Base-by-base conservation (phyloP, 2,113 vertebrate genomes). In the Calonectris borealis region DNA sequence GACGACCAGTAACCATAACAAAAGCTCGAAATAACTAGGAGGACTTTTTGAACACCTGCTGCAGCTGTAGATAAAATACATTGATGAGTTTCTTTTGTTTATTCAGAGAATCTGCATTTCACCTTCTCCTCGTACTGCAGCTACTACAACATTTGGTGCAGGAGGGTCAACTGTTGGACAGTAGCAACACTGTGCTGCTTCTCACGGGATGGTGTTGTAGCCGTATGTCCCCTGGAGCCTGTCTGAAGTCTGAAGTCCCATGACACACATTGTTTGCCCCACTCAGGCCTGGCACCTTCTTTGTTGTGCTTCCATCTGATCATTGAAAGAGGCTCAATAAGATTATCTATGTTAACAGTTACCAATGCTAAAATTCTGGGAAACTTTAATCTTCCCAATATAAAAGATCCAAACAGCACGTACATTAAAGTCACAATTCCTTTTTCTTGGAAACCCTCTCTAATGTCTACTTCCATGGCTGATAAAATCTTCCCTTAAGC, bases 1-100 rank as follows among this genome's bases (percentile, higher is more conserved):
- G 20, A 40, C 0, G 2, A 61, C 5, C 0, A 0, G 54, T 48
- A 93, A 81, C 0, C 3, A 46, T 19, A 25, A 31, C 11, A 54
- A 36, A 73, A 68, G 17, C 54, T 36, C 3, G 0, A 88, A 85
- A 73, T 40, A 78, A 64, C 16, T 68, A 49, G 27, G 66, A 65
- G 24, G 34, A 51, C 13, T 73, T 69, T 27, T 22, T 66, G 31
- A n/a, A 66, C 7, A 71, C 7, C 13, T 75, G 10, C 9, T 78
- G 36, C 13, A 57, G 21, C 46, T 62, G 68, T n/a, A 87, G 17
- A n/a, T 29, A 58, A 95, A 89, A 75, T 8, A 62, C 3, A 20
- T 11, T 14, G 36, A 42, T 42, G 22, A n/a, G 24, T 49, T 62
- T 55, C 16, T 51, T 57, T n/a, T 51, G 12, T 77, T 93, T 69